These are phyloP conservation scores for Cydia splendana DNA, from an alignment of 1,140 invertebrate genomes.

Conservation along the genomic window DNA sequence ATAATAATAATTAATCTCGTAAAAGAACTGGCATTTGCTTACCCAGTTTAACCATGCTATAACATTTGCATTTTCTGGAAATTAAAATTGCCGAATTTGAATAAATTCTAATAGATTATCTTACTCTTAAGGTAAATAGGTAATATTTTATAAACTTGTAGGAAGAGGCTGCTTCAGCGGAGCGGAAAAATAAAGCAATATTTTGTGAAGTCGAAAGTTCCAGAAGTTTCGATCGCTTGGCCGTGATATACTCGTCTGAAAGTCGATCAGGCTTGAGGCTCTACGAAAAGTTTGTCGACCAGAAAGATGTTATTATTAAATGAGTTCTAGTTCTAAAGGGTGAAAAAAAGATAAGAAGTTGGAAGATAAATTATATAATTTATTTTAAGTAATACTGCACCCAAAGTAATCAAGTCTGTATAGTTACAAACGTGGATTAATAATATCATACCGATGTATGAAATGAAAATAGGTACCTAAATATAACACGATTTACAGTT, in stretches of 20 bases:
- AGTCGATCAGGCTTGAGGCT: slow-evolving; percentile 22
- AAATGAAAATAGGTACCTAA: too few species aligned
- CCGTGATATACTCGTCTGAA: slow-evolving; percentile 29
- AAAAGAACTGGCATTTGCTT: neutral
- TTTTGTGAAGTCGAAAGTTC: slow-evolving; percentile 27
- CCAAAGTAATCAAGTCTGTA: neutral
- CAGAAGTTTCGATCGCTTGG: slow-evolving; percentile 27
- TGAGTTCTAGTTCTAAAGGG: neutral
- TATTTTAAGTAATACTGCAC: neutral
- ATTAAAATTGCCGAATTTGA: neutral
- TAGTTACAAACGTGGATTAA: neutral
- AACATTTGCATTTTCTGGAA: neutral
- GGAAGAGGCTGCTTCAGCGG: neutral
- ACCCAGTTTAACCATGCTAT: neutral
- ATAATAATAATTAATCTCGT: too few species aligned
- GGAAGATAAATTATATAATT: neutral
- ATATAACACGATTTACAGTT: too few species aligned
- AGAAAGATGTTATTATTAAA: slow-evolving; percentile 29
- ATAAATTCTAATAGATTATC: neutral
- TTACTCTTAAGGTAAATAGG: neutral
- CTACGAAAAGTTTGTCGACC: slow-evolving; percentile 7
- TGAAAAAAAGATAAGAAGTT: neutral
- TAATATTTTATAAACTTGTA: slow-evolving; percentile 15
- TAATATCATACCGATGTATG: too few species aligned
- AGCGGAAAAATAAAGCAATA: slow-evolving; percentile 29